Evolutionary conservation across 2,113 vertebrate species (phyloP).

Genomic region (Tragelaphus strepsiceros): DNA sequence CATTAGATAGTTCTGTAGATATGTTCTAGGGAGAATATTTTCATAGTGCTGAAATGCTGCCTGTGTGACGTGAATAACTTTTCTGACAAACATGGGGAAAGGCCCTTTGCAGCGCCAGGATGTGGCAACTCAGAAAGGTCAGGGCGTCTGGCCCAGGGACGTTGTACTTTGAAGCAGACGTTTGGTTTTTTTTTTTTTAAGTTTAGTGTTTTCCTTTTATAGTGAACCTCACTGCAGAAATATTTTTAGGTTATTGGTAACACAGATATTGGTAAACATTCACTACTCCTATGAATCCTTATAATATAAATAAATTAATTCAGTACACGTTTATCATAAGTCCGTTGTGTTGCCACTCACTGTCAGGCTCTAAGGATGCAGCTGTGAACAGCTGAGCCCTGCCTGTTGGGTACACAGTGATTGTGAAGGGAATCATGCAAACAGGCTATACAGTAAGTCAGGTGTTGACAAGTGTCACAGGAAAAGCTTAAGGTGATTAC

Average conservation of each 20-base stretch:
- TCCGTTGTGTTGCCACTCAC: background rate
- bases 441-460: background rate
- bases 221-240: background rate
- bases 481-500: background rate
- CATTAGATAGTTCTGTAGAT: background rate
- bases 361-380: background rate
- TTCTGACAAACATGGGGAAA: background rate
- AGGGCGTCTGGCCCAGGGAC: background rate
- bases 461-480: background rate
- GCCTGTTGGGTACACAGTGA: background rate
- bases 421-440: background rate
- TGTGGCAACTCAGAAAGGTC: background rate
- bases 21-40: background rate
- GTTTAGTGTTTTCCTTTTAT: background rate
- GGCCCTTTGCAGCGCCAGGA: background rate
- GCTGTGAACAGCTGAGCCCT: background rate
- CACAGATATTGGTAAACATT: background rate
- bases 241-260: background rate
- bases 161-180: background rate
- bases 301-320: background rate
- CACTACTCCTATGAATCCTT: background rate
- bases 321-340: background rate
- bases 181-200: background rate
- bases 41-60: background rate
- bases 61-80: background rate